phyloP scores from a whole-genome alignment of 2,113 vertebrate species.

The Sebastes fasciatus region DNA sequence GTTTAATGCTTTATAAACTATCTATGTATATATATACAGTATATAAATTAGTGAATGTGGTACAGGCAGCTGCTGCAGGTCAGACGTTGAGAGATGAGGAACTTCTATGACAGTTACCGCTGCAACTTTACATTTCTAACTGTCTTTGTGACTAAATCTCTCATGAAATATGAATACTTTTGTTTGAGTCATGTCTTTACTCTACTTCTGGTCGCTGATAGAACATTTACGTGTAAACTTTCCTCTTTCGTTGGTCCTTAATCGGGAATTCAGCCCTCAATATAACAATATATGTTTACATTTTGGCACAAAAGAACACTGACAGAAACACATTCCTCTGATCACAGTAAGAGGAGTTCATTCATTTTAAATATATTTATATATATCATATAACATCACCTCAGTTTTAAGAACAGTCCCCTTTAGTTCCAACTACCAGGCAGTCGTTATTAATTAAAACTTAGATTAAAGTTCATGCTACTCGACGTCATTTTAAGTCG shows the following conservation, averaged over 20 bases:
- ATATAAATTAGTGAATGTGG: not conserved
- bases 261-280: constrained; percentile 52
- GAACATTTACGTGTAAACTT: constrained; percentile 32
- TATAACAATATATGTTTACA: constrained; percentile 25
- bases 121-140: not conserved
- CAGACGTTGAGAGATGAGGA: constrained; percentile 6
- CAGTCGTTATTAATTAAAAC: not conserved
- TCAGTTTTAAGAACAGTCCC: not conserved
- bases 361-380: constrained; percentile 15
- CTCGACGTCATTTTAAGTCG: not conserved
- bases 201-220: not conserved
- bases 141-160: not conserved
- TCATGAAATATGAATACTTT: constrained; percentile 1
- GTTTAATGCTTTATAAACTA: constrained; percentile 3
- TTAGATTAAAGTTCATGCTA: constrained; percentile 9
- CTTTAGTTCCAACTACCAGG: not conserved
- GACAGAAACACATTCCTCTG: constrained; percentile 60
- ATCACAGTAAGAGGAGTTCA: constrained; percentile 37
- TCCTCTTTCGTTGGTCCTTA: constrained; percentile 42
- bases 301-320: constrained; percentile 72
- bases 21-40: not conserved
- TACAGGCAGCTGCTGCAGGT: constrained; percentile 26
- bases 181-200: not conserved
- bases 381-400: not conserved
- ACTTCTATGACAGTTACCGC: constrained; percentile 29